These are phyloP conservation scores for Amiota communis DNA, from an alignment of 2,888 invertebrate species.

Conservation along the genomic window DNA sequence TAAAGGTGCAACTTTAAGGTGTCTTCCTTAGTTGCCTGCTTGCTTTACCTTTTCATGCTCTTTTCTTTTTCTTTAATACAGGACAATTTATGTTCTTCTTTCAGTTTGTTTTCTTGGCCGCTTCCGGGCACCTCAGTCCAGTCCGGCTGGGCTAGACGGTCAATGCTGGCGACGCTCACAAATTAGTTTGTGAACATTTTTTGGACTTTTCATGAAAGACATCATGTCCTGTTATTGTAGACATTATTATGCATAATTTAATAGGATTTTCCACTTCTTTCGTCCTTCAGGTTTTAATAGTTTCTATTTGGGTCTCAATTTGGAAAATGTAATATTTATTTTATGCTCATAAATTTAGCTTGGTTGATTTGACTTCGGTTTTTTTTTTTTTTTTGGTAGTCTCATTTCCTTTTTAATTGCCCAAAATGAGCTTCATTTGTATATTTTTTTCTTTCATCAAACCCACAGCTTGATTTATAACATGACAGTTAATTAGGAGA, in stretches of 20 bases:
- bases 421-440: background rate
- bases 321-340: constrained; percentile 17
- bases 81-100: constrained; percentile 2
- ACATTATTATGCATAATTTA: constrained; percentile 23
- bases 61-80: background rate
- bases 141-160: background rate
- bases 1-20: constrained; percentile 46
- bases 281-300: background rate
- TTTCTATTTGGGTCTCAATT: background rate
- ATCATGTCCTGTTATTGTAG: background rate
- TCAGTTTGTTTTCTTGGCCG: background rate
- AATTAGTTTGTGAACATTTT: background rate
- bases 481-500: constrained; percentile 14
- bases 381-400: constrained; percentile 1
- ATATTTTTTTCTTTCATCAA: background rate
- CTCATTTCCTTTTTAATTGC: constrained; percentile 12
- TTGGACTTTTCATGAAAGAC: background rate
- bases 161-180: background rate
- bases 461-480: constrained; percentile 9
- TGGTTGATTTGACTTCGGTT: constrained; percentile 50
- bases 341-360: constrained; percentile 51
- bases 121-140: background rate
- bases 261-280: constrained; percentile 10
- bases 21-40: background rate
- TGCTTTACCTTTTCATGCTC: background rate